phyloP scores from a whole-genome alignment of 1,140 invertebrate genomes.

The Drosophila arawakana region DNA sequence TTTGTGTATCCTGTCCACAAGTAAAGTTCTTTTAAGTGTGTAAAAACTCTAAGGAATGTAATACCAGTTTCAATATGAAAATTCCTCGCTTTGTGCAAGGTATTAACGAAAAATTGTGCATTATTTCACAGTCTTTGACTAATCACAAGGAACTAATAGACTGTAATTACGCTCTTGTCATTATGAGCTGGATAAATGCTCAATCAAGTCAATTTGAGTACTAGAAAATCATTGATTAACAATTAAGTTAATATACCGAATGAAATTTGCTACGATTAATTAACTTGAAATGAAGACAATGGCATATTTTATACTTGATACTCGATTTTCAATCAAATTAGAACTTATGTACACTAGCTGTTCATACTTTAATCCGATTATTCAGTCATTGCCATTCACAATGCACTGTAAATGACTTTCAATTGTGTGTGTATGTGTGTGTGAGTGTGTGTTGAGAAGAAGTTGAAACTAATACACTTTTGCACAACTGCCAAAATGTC shows the following conservation, averaged over 20 bases:
- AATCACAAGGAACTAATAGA: neutral
- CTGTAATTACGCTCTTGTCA: neutral
- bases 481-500: neutral
- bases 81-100: neutral
- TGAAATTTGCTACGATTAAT: neutral
- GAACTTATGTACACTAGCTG: neutral
- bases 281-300: neutral
- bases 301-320: neutral
- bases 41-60: too few relatives aligned
- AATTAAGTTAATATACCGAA: neutral
- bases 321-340: constrained; percentile 10
- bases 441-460: neutral
- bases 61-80: too few relatives aligned
- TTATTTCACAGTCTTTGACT: neutral
- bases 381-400: constrained; percentile 1
- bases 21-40: too few relatives aligned
- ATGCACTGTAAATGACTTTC: neutral
- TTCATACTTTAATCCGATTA: constrained; percentile 7
- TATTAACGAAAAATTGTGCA: neutral
- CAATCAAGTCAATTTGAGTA: neutral
- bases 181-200: neutral
- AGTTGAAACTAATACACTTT: constrained; percentile 6
- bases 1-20: too few relatives aligned
- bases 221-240: neutral
- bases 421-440: constrained; percentile 1